These are phyloP conservation scores for Tupaia tana DNA, from an alignment of 2,113 vertebrate genomes.

Conservation along the genomic window DNA sequence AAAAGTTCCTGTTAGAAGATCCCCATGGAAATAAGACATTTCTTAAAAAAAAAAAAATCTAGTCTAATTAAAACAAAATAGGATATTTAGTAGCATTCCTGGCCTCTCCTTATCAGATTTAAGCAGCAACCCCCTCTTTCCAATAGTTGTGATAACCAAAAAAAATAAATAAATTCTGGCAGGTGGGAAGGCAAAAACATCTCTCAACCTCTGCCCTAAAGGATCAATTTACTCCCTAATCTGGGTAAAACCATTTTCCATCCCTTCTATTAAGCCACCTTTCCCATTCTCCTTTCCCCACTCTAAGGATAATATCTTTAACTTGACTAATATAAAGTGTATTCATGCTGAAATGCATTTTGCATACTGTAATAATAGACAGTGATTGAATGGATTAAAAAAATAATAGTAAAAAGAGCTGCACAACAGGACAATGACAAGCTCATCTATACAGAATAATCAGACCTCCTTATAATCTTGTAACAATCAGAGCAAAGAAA, in stretches of 20 bases:
- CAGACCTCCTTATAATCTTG: background rate
- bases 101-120: background rate
- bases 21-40: background rate
- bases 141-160: background rate
- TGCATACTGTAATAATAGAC: too few relatives aligned
- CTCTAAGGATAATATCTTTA: too few relatives aligned
- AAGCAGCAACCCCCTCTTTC: background rate
- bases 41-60: background rate
- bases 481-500: background rate
- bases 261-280: rapidly evolving
- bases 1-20: background rate
- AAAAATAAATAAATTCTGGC: background rate
- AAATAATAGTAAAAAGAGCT: background rate
- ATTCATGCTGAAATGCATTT: too few relatives aligned
- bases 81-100: background rate
- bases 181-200: background rate
- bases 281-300: background rate
- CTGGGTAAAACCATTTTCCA: background rate
- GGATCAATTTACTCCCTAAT: background rate
- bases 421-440: background rate
- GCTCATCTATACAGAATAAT: background rate
- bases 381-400: too few relatives aligned
- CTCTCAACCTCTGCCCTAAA: background rate
- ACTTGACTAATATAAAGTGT: too few relatives aligned
- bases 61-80: background rate